These are phyloP conservation scores for Oxygymnocypris stewartii DNA, from an alignment of 2,113 vertebrate genomes.

Conservation along the genomic window DNA sequence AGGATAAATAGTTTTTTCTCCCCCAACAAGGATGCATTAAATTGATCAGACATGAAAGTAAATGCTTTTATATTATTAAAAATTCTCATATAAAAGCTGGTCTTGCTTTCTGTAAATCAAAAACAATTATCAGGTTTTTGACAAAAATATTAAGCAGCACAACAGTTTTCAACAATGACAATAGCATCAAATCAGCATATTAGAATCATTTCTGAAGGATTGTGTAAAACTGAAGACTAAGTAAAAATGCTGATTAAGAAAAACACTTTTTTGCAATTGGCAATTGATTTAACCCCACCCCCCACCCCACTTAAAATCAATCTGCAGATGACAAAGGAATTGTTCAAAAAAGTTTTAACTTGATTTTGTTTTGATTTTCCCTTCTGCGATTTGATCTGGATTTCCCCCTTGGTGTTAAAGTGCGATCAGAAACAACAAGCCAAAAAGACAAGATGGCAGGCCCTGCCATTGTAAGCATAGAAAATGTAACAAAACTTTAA, in stretches of 20 bases:
- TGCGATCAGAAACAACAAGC: too few relatives aligned
- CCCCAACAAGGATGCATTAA: not conserved
- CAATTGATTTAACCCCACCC: too few relatives aligned
- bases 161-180: not conserved
- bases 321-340: too few relatives aligned
- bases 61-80: not conserved
- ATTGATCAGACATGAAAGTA: not conserved
- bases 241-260: not conserved
- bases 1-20: not conserved
- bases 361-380: too few relatives aligned
- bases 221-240: too few relatives aligned
- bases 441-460: too few relatives aligned
- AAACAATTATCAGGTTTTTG: not conserved
- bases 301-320: too few relatives aligned
- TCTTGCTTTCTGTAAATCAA: not conserved
- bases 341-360: too few relatives aligned
- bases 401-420: too few relatives aligned
- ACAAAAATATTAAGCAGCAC: not conserved
- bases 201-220: not conserved
- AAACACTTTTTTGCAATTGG: not conserved
- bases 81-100: not conserved
- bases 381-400: too few relatives aligned
- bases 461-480: too few relatives aligned
- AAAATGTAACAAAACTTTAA: too few relatives aligned
- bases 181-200: not conserved